phyloP scores from a whole-genome alignment of 2,888 invertebrate species.

The Oscheius sp. region DNA sequence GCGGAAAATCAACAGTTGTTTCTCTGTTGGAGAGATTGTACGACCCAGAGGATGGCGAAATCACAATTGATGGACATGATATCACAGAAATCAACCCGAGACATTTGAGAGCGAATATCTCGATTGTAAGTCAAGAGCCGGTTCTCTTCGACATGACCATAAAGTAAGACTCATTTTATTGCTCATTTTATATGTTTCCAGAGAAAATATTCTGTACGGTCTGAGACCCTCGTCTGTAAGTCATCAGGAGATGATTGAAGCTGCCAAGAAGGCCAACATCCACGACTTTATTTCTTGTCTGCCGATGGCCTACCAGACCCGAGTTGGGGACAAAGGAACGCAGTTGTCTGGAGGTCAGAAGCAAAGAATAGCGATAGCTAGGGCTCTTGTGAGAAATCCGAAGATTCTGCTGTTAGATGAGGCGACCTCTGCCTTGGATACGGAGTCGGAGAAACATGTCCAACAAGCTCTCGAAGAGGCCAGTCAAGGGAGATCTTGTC shows the following conservation, averaged over 20 bases:
- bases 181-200: not conserved
- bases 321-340: constrained; percentile 71
- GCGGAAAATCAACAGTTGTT: not conserved
- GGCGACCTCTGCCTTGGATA: constrained; percentile 6
- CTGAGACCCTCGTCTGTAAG: constrained; percentile 66
- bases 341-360: constrained; percentile 73
- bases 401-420: constrained; percentile 13
- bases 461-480: constrained; percentile 77
- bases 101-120: constrained; percentile 70
- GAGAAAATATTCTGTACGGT: not conserved
- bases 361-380: constrained; percentile 62
- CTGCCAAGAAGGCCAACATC: constrained; percentile 72
- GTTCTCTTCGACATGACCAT: constrained; percentile 71
- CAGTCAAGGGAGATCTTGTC: constrained; percentile 70
- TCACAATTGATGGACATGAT: constrained; percentile 67
- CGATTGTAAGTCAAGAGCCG: constrained; percentile 72
- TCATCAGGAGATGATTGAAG: too few species aligned
- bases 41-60: not conserved
- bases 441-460: constrained; percentile 70
- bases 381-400: constrained; percentile 2
- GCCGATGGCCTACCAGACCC: constrained; percentile 70
- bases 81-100: constrained; percentile 58
- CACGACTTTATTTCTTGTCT: constrained; percentile 71
- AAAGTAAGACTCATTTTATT: constrained; percentile 54
- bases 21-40: constrained; percentile 1